phyloP scores from a whole-genome alignment of 2,113 vertebrate species.

The Cygnus atratus region DNA sequence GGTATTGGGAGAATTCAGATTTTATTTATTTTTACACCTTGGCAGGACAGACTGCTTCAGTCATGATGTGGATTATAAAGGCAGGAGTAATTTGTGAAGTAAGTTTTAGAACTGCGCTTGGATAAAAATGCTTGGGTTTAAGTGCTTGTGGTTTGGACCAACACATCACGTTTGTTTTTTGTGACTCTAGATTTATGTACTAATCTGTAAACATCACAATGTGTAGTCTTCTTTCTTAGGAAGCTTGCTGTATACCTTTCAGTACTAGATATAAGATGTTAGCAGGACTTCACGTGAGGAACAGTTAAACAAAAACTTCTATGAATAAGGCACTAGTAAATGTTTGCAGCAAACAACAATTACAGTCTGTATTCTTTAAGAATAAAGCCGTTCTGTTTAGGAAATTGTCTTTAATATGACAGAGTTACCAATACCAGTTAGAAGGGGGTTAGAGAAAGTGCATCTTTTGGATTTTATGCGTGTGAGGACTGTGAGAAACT shows the following conservation, averaged over 20 bases:
- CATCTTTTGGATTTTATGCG: constrained; percentile 28
- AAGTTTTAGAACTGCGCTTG: background rate
- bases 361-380: constrained; percentile 42
- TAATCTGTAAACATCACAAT: background rate
- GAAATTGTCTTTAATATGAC: constrained; percentile 34
- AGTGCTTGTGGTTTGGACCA: background rate
- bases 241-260: background rate
- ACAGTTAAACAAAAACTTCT: constrained; percentile 40
- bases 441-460: constrained; percentile 47
- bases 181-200: constrained; percentile 12
- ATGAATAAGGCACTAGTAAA: constrained; percentile 73
- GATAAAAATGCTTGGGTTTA: background rate
- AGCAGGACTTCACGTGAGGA: constrained; percentile 7
- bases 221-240: background rate
- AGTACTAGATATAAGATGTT: background rate
- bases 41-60: background rate
- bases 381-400: constrained; percentile 31
- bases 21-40: background rate
- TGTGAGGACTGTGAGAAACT: background rate
- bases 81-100: background rate
- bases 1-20: background rate
- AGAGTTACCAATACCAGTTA: constrained; percentile 36
- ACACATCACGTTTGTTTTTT: background rate
- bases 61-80: background rate
- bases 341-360: constrained; percentile 58